These are phyloP conservation scores for Danio albolineatus DNA, from an alignment of 2,797 vertebrate genomes.

Conservation along the genomic window DNA sequence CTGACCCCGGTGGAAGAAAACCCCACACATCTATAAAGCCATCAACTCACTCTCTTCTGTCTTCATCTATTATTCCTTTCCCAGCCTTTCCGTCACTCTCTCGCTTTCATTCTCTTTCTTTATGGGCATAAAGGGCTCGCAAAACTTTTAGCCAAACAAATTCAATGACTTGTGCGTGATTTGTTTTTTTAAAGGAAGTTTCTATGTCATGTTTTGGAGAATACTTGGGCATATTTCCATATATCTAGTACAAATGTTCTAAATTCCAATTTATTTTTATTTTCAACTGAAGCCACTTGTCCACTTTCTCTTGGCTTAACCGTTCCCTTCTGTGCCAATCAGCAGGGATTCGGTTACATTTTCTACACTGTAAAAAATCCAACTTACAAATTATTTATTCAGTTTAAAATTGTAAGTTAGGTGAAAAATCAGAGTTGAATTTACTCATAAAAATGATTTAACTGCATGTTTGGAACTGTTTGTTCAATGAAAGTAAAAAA, in stretches of 20 bases:
- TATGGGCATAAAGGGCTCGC: neutral
- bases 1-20: neutral
- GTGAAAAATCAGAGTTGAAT: too few species aligned
- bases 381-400: too few species aligned
- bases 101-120: constrained; percentile 11
- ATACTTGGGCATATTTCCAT: neutral
- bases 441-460: too few species aligned
- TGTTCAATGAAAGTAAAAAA: too few species aligned
- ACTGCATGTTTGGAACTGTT: too few species aligned
- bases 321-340: too few species aligned
- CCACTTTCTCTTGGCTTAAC: too few species aligned
- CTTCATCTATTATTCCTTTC: constrained; percentile 52
- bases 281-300: too few species aligned
- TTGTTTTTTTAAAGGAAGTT: neutral
- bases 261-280: too few species aligned
- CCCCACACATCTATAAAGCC: neutral
- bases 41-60: constrained; percentile 26
- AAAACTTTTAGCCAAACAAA: neutral
- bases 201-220: neutral
- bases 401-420: too few species aligned
- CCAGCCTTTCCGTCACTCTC: constrained; percentile 29
- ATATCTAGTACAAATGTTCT: neutral
- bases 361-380: too few species aligned
- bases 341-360: too few species aligned
- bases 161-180: neutral